Conservation (phyloP, 2,113 vertebrate genomes). For the Eulemur rufifrons region DNA sequence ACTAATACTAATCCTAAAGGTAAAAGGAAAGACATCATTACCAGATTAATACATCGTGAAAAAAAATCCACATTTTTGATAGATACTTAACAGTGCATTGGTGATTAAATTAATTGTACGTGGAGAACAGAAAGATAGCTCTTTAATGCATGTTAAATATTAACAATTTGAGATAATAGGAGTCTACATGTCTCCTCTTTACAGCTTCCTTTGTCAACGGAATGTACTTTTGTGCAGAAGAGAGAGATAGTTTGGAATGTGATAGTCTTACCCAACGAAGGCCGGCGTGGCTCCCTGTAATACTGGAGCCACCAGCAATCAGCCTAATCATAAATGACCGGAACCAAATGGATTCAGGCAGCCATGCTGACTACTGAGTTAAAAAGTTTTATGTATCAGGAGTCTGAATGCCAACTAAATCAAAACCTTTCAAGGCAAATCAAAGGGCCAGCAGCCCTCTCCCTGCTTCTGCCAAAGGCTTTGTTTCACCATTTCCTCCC, state of each 20-base stretch:
- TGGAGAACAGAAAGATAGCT: constrained; percentile 74
- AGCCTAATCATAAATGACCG: constrained; percentile 83
- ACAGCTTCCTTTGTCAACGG: constrained; percentile 81
- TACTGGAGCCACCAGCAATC: constrained; percentile 81
- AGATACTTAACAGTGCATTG: constrained; percentile 68
- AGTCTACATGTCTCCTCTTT: constrained; percentile 62
- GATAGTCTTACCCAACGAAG: constrained; percentile 76
- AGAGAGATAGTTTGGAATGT: constrained; percentile 77
- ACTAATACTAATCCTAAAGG: constrained; percentile 41
- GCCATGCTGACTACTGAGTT: constrained; percentile 81
- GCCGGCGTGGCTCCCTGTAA: constrained; percentile 54
- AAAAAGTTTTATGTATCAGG: constrained; percentile 81
- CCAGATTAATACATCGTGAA: constrained; percentile 67
- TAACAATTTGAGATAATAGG: constrained; percentile 70
- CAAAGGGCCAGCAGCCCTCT: constrained; percentile 58
- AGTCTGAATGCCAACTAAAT: constrained; percentile 81
- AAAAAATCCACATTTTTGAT: constrained; percentile 66
- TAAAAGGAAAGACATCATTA: constrained; percentile 71
- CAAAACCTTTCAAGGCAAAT: constrained; percentile 78
- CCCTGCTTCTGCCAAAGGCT: constrained; percentile 60
- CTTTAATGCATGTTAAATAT: constrained; percentile 77
- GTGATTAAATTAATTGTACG: constrained; percentile 78
- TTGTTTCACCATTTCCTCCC: constrained; percentile 60
- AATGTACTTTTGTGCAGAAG: constrained; percentile 71
- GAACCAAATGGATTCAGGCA: constrained; percentile 83